Evolutionary conservation across 2,888 invertebrate species (phyloP).

Genomic region (Ariolimax columbianus): DNA sequence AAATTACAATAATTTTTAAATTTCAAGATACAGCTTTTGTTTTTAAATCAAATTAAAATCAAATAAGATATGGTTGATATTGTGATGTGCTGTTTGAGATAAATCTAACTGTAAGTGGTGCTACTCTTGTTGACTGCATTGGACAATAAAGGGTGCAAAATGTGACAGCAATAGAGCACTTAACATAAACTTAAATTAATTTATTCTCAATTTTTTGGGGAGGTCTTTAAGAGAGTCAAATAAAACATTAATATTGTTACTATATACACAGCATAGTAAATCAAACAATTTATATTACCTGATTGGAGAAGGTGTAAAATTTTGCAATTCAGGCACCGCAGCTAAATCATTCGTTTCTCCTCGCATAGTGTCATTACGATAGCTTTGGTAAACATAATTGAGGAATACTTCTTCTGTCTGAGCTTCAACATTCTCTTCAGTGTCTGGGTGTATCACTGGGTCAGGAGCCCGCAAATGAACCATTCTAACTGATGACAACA

Average conservation of each 20-base stretch:
- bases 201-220: too few species aligned
- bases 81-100: too few species aligned
- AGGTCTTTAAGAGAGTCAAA: background rate
- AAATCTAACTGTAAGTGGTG: too few species aligned
- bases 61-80: too few species aligned
- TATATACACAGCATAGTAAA: background rate
- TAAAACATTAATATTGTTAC: background rate
- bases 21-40: too few species aligned
- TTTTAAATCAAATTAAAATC: too few species aligned
- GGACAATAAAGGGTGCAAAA: too few species aligned
- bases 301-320: conserved; percentile 67
- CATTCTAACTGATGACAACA: background rate
- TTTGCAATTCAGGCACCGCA: conserved; percentile 68
- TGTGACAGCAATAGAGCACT: too few species aligned
- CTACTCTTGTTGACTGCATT: too few species aligned
- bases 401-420: conserved; percentile 75
- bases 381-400: conserved; percentile 73
- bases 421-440: conserved; percentile 73
- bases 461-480: conserved; percentile 45
- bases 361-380: conserved; percentile 64
- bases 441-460: conserved; percentile 65
- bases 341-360: conserved; percentile 63
- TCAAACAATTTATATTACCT: conserved; percentile 61
- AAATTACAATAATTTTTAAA: too few species aligned
- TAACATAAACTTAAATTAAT: too few species aligned